A percentile compares a stretch with the other conserved stretches of the same genome.
Conservation (phyloP, 2,113 vertebrate genomes). For the Cyanistes caeruleus region DNA sequence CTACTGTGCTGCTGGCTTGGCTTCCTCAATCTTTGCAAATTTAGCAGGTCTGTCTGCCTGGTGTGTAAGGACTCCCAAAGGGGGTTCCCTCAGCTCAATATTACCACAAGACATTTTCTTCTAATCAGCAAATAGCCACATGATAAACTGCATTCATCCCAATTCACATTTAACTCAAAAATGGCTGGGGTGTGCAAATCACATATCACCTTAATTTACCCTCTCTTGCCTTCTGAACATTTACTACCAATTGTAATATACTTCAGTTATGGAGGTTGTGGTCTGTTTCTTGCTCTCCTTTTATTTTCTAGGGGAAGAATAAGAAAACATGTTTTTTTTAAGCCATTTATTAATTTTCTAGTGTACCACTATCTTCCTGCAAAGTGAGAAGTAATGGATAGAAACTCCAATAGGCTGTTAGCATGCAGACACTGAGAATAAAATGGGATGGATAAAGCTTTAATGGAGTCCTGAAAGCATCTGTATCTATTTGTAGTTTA, state of each 20-base stretch:
- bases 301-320: slow-evolving; percentile 16
- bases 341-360: slow-evolving; percentile 38
- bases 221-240: neutral
- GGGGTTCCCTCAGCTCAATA: neutral
- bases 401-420: neutral
- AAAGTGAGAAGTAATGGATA: slow-evolving; percentile 15
- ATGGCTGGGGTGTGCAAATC: neutral
- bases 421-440: neutral
- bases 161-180: neutral
- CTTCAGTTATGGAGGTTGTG: neutral
- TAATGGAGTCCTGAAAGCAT: slow-evolving; percentile 4
- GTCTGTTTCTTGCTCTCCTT: neutral
- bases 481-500: neutral
- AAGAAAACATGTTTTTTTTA: neutral
- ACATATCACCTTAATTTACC: neutral
- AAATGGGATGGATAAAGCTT: slow-evolving; percentile 25
- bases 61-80: neutral
- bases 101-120: neutral
- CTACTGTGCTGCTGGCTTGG: neutral
- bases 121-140: neutral
- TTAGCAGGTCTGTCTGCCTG: neutral
- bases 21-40: neutral
- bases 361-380: neutral
- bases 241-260: neutral
- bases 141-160: neutral